phyloP scores from a whole-genome alignment of 2,797 vertebrate species.

The Okamejei kenojei region DNA sequence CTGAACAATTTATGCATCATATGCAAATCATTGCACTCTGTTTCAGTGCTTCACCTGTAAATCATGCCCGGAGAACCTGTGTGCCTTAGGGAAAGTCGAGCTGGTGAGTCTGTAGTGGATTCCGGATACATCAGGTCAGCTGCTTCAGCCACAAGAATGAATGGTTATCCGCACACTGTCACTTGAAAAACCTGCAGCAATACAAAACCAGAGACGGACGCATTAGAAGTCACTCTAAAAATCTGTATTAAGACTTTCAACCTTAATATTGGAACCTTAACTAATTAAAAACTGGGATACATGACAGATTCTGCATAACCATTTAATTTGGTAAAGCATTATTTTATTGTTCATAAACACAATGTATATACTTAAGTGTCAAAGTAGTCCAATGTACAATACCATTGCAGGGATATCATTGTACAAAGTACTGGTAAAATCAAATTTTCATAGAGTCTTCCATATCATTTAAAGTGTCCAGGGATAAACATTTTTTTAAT shows the following conservation, averaged over 20 bases:
- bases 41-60: conserved; percentile 73
- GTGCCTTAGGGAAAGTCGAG: conserved; percentile 88
- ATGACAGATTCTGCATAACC: neutral
- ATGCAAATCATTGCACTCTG: neutral
- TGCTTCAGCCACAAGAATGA: neutral
- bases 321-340: neutral
- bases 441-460: neutral
- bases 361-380: neutral
- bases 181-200: conserved; percentile 5
- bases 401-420: neutral
- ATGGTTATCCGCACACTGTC: neutral
- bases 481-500: neutral
- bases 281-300: neutral
- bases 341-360: neutral
- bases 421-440: neutral
- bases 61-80: conserved; percentile 96
- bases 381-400: neutral
- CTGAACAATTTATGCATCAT: neutral
- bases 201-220: neutral
- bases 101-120: conserved; percentile 95
- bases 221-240: neutral
- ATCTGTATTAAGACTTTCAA: neutral
- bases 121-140: conserved; percentile 94
- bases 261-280: neutral
- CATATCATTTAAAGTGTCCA: neutral